A percentile compares a stretch with the other conserved stretches of the same genome.
Conservation (phyloP, 1,140 invertebrate species). For the Ectropis grisescens region DNA sequence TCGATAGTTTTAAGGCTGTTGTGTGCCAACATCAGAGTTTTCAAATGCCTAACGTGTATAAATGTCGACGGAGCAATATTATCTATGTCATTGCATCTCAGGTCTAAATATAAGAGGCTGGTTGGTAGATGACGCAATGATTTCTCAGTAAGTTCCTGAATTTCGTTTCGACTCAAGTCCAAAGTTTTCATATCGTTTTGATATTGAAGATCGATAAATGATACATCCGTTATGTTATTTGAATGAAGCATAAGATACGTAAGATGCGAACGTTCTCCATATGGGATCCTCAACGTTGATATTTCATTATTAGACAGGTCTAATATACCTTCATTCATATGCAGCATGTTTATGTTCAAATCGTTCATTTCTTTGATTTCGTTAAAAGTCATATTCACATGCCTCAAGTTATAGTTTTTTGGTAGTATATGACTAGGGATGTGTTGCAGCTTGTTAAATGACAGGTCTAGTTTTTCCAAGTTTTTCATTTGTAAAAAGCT, state of each 20-base stretch:
- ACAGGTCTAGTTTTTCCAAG: slow-evolving; percentile 49
- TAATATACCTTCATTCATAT: slow-evolving; percentile 36
- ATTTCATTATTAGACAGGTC: slow-evolving; percentile 48
- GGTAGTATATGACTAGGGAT: slow-evolving; percentile 33
- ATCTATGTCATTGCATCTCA: slow-evolving; percentile 37
- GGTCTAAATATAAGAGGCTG: slow-evolving; percentile 30
- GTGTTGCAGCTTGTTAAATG: slow-evolving; percentile 36
- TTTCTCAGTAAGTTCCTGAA: slow-evolving; percentile 26
- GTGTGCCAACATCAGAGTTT: slow-evolving; percentile 31
- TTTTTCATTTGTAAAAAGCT: slow-evolving; percentile 40
- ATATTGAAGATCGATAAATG: slow-evolving; percentile 28
- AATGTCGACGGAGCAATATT: slow-evolving; percentile 38
- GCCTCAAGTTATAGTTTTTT: slow-evolving; percentile 29
- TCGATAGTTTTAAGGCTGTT: slow-evolving; percentile 32
- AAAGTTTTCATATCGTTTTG: slow-evolving; percentile 26
- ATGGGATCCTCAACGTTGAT: slow-evolving; percentile 26
- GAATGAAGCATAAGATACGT: slow-evolving; percentile 28
- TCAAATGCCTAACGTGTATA: slow-evolving; percentile 21
- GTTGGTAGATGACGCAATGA: slow-evolving; percentile 36
- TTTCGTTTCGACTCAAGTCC: slow-evolving; percentile 38
- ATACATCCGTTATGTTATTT: slow-evolving; percentile 37
- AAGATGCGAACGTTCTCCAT: slow-evolving; percentile 31
- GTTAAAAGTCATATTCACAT: slow-evolving; percentile 42
- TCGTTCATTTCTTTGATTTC: slow-evolving; percentile 26
- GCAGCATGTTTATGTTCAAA: slow-evolving; percentile 36